Conservation (phyloP, 2,888 invertebrate species). For the Sepioteuthis lessoniana region DNA sequence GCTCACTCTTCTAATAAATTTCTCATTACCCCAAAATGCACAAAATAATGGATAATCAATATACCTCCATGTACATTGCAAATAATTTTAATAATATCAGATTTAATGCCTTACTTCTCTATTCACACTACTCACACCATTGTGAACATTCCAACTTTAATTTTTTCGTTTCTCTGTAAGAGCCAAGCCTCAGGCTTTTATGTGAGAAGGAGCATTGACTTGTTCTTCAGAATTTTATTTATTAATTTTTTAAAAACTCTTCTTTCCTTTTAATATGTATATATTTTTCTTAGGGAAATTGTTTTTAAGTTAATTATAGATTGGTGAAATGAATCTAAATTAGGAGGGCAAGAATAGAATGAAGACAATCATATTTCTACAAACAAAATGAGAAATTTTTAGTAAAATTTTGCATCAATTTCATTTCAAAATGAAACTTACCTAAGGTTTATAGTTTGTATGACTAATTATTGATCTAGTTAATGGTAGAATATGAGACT, state of each 20-base stretch:
- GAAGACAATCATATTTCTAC: background rate
- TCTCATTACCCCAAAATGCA: constrained; percentile 33
- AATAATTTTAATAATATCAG: constrained; percentile 23
- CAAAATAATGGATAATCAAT: constrained; percentile 33
- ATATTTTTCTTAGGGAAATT: background rate
- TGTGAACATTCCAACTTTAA: background rate
- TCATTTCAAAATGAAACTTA: background rate
- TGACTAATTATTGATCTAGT: background rate
- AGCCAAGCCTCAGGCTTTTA: background rate
- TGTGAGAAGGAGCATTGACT: background rate
- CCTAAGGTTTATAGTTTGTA: background rate
- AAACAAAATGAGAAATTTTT: background rate
- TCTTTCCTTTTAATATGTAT: background rate
- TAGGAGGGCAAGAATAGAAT: background rate
- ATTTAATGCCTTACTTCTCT: constrained; percentile 8
- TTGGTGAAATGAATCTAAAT: constrained; percentile 33
- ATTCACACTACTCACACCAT: background rate
- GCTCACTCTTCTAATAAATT: constrained; percentile 33
- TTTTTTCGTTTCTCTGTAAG: background rate
- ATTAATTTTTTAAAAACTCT: background rate
- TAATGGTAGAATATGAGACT: too few species aligned
- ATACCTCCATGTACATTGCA: constrained; percentile 23
- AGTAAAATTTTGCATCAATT: background rate
- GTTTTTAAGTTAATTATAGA: constrained; percentile 23
- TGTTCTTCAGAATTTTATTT: background rate